phyloP scores from a whole-genome alignment of 2,797 vertebrate species.

The Esox lucius region DNA sequence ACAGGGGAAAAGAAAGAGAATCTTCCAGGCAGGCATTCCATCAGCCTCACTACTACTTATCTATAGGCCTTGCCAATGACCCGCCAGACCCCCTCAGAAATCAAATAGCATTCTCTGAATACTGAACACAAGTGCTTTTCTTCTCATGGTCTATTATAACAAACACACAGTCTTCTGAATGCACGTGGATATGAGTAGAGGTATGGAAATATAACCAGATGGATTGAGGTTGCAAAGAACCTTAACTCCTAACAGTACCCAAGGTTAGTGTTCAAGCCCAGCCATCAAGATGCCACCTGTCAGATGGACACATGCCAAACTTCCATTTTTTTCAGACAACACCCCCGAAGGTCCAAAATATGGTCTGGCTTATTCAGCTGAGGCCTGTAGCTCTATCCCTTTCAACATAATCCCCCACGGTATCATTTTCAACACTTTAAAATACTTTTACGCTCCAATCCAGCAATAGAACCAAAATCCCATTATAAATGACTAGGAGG shows the following conservation, averaged over 20 bases:
- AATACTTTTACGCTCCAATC: conserved; percentile 54
- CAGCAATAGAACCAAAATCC: conserved; percentile 52
- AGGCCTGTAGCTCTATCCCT: neutral
- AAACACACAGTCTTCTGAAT: no score
- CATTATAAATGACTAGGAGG: conserved; percentile 55
- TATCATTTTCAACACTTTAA: conserved; percentile 52
- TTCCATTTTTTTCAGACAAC: conserved; percentile 30
- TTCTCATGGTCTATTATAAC: neutral
- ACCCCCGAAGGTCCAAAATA: conserved; percentile 31
- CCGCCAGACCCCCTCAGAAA: conserved; percentile 7
- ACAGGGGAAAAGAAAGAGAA: neutral
- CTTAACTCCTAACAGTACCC: neutral
- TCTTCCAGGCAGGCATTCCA: neutral
- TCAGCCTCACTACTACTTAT: neutral
- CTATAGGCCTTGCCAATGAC: conserved; percentile 4
- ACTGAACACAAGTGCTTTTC: conserved; percentile 11
- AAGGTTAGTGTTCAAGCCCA: neutral
- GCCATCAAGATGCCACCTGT: conserved; percentile 30
- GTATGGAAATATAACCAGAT: conserved; percentile 2
- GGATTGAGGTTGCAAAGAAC: neutral
- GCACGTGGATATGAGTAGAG: conserved; percentile 11
- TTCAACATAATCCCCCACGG: conserved; percentile 52
- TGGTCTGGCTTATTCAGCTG: no score
- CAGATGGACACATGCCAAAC: conserved; percentile 34
- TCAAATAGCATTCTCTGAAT: conserved; percentile 20